These are phyloP conservation scores for Pristionchus arcanus DNA, from an alignment of 2,888 invertebrate species.

Conservation along the genomic window DNA sequence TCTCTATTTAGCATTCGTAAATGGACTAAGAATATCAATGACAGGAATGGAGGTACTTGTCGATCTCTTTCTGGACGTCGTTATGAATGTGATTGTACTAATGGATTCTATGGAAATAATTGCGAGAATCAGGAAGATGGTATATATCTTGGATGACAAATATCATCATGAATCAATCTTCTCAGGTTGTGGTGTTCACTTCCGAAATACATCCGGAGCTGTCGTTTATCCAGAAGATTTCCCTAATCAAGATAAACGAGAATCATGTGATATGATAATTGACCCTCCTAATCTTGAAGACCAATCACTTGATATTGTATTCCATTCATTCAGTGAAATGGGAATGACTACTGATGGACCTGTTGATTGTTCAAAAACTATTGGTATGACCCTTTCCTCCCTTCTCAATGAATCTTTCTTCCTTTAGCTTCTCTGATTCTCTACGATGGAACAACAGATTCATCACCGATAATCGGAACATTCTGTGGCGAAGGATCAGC, in stretches of 20 bases:
- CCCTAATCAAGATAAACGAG: neutral
- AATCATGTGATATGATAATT: conserved; percentile 46
- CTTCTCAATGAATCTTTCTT: neutral
- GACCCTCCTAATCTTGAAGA: conserved; percentile 12
- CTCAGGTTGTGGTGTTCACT: conserved; percentile 39
- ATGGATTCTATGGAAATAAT: conserved; percentile 68
- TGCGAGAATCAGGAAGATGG: conserved; percentile 72
- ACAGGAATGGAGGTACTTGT: conserved; percentile 41
- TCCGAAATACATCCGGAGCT: neutral
- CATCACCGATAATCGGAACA: conserved; percentile 45
- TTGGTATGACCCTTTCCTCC: neutral
- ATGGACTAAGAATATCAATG: no score
- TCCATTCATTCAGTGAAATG: conserved; percentile 63
- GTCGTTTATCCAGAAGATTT: conserved; percentile 17
- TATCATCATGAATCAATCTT: neutral
- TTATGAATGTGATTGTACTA: conserved; percentile 66
- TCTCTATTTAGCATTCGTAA: no score
- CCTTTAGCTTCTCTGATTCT: neutral
- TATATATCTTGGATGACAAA: conserved; percentile 36
- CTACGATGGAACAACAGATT: conserved; percentile 53
- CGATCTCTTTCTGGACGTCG: conserved; percentile 22
- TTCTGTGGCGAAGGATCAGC: neutral
- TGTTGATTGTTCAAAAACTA: conserved; percentile 63
- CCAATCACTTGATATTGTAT: conserved; percentile 61
- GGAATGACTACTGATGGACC: conserved; percentile 56